Base-by-base conservation (phyloP, 2,888 invertebrate genomes). In the Spialia ferax region DNA sequence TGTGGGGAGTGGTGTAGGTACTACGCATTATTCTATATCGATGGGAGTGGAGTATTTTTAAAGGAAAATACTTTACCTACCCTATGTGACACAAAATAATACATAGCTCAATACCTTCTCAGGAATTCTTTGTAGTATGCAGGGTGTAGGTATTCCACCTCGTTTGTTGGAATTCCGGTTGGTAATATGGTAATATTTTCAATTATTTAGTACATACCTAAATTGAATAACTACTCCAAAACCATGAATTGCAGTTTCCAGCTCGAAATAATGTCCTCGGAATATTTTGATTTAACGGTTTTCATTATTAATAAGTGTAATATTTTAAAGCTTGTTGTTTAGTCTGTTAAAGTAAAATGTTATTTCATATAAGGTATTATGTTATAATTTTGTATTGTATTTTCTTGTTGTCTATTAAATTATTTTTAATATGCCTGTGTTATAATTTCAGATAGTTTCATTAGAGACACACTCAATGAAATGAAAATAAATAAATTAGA, bases 391-490 rank as follows among this genome's bases (percentile, higher is more conserved):
- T 56, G 35, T 38, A 38, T 22, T 65, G 65, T 66, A 52, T 50
- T 59, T 75, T 81, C 78, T 71, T 63, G 62, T 69, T 70, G 75
- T 76, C 60, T 35, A 29, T 52, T 62, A 62, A 52, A 65, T 38
- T 57, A 29, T 26, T 38, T 64, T 38, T 59, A 65, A 26, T 22
- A n/a, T 23, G 4, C 11, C 35, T 35, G 32, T 23, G 23, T 57
- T 4, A 26, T 56, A 45, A 45, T 45, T 50, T 61, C 13, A 18
- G n/a, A 23, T 23, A 23, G n/a, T 29, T 54, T 26, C 2, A 23
- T 50, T 15, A 29, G 7, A 45, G 45, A 45, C 3, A 45, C 1
- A 18, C 8, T 45, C 1, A 45, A 45, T 68, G 64, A 57, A 64
- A 64, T 64, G 42, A 64, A 64, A 64, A 15, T 32, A 57, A 32